These are phyloP conservation scores for Epirrhoe tristata DNA, from an alignment of 2,888 invertebrate genomes.

Conservation along the genomic window DNA sequence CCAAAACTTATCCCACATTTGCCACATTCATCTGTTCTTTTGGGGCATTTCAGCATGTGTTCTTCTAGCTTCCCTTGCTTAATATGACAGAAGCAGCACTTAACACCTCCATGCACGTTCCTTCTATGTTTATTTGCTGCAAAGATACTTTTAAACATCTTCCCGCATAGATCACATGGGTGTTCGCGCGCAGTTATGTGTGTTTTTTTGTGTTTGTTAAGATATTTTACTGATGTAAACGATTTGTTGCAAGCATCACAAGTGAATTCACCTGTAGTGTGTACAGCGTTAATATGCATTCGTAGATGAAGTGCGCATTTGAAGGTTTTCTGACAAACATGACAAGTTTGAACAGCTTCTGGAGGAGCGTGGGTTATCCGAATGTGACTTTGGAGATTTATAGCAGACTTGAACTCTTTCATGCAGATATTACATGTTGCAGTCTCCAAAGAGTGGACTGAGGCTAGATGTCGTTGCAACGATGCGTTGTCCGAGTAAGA, in stretches of 20 bases:
- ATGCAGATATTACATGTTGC: conserved; percentile 52
- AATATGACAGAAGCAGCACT: conserved; percentile 37
- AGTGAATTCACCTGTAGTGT: conserved; percentile 48
- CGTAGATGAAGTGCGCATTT: conserved; percentile 56
- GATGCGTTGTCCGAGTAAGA: conserved; percentile 47
- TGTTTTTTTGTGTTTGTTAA: conserved; percentile 54
- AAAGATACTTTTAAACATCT: conserved; percentile 49
- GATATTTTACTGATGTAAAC: conserved; percentile 53
- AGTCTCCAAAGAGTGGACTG: conserved; percentile 49
- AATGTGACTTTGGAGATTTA: conserved; percentile 54
- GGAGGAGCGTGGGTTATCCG: conserved; percentile 58
- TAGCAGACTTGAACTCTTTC: conserved; percentile 53
- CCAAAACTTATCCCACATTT: conserved; percentile 20
- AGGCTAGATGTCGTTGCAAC: conserved; percentile 52
- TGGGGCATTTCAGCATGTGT: conserved; percentile 32
- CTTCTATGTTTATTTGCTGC: conserved; percentile 55
- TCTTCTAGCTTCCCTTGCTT: conserved; percentile 37
- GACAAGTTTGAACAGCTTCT: conserved; percentile 50
- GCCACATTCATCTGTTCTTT: conserved; percentile 16
- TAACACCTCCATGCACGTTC: conserved; percentile 49
- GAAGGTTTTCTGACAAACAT: conserved; percentile 54
- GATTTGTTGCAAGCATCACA: conserved; percentile 56
- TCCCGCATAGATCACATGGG: conserved; percentile 50
- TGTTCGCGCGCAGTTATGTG: conserved; percentile 46
- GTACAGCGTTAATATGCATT: conserved; percentile 54